Evolutionary conservation across 1,140 invertebrate genomes (phyloP), one percentile per base, ranked within the genome.

Genomic region (Berghia stephanieae): DNA sequence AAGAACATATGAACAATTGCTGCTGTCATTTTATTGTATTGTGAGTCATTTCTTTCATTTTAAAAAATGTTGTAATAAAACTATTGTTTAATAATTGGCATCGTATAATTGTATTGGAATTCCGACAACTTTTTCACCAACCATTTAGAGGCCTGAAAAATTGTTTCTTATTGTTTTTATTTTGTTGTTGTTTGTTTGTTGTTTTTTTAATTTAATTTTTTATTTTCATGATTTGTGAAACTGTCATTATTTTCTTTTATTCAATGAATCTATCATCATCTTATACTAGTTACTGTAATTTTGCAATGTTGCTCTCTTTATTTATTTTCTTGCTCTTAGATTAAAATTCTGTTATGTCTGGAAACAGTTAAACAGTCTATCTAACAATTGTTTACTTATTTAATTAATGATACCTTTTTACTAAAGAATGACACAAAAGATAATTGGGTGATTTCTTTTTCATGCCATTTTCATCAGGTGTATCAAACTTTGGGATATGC

Each of bases 401-500:
- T 57, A 24, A 8, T 74, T 49, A 3, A 36, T 40, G 3, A 34
- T 4, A 31, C n/a, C 18, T 40, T n/a, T 13, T 52, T 16, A 18
- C 27, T n/a, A 21, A 52, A 6, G 27, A n/a, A 24, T 16, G 21
- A 24, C 5, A 5, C 3, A 42, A 52, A 55, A 52, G 68, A 93
- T 93, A 57, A 94, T 96, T 89, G 94, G 94, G 91, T 91, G n/a
- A n/a, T n/a, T n/a, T n/a, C n/a, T n/a, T n/a, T n/a, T 27, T 36
- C 68, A 71, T 49, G 36, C 78, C n/a, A 46, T 74, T 66, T 69
- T 63, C 82, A 85, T 10, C 79, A 92, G 92, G 1, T 89, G 93
- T 52, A 94, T 97, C 10, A 96, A 96, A 88, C 92, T 95, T 2
- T 97, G 96, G 96, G 96, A 97, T 89, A 83, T 96, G 18, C 87